Conservation (phyloP, 2,888 invertebrate genomes). For the Cactoblastis cactorum region DNA sequence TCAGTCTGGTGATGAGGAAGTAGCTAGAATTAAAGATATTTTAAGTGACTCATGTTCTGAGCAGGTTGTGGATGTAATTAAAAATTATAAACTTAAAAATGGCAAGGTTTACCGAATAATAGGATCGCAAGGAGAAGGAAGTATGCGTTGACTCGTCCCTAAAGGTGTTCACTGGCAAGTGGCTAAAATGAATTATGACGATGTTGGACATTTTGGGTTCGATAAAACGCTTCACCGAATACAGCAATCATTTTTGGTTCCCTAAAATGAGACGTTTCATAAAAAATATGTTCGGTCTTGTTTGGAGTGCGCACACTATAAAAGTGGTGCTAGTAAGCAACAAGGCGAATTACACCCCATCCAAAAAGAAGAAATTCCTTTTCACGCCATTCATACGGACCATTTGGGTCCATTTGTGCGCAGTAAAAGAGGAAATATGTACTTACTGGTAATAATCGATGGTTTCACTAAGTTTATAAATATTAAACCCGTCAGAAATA, state of each 20-base stretch:
- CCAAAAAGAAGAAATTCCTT: constrained; percentile 20
- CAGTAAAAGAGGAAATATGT: background rate
- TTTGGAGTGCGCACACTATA: constrained; percentile 20
- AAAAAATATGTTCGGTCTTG: constrained; percentile 22
- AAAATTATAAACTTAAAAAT: too few species aligned
- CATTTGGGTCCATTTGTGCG: too few species aligned
- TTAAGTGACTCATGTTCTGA: constrained; percentile 15
- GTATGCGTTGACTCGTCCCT: constrained; percentile 25
- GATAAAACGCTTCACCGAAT: constrained; percentile 19
- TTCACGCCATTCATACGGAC: constrained; percentile 14
- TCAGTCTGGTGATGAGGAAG: constrained; percentile 19
- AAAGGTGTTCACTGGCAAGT: constrained; percentile 26
- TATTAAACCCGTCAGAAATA: background rate
- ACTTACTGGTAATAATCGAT: background rate
- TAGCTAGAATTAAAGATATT: constrained; percentile 17
- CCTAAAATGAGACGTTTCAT: constrained; percentile 20
- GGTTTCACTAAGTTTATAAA: background rate
- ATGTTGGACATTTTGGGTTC: constrained; percentile 24
- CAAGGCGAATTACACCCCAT: constrained; percentile 25
- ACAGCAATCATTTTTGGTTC: constrained; percentile 10
- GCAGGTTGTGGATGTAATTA: constrained; percentile 10
- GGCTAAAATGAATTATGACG: constrained; percentile 24
- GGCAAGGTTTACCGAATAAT: constrained; percentile 20
- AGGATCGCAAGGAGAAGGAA: constrained; percentile 5
- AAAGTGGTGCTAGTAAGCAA: constrained; percentile 16